Percentiles rank a stretch among this genome's conserved stretches.
Conservation (phyloP, 2,113 vertebrate genomes). For the Engystomops pustulosus region DNA sequence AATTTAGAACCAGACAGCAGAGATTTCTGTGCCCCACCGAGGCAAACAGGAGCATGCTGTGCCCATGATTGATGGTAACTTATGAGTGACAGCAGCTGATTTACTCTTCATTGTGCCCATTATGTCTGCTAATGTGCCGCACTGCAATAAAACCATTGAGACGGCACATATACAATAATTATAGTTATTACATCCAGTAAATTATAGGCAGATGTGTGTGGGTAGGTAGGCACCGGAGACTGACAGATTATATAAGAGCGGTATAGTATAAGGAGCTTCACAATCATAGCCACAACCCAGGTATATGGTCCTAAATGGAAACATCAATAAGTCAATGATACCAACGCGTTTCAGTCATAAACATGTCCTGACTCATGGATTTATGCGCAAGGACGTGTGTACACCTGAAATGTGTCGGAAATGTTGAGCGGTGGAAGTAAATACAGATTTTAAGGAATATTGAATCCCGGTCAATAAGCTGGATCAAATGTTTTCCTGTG, state of each 20-base stretch:
- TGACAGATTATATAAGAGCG: neutral
- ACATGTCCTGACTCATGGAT: too few relatives aligned
- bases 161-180: constrained; percentile 3
- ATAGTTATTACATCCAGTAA: neutral
- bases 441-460: too few relatives aligned
- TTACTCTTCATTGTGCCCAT: constrained; percentile 26
- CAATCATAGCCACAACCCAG: too few relatives aligned
- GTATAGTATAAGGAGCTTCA: too few relatives aligned
- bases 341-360: too few relatives aligned
- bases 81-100: constrained; percentile 28
- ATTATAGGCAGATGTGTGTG: neutral
- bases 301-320: too few relatives aligned
- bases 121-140: constrained; percentile 18
- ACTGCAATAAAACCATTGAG: constrained; percentile 7
- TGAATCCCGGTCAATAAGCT: too few relatives aligned
- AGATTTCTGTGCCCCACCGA: neutral
- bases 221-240: neutral
- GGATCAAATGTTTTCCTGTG: too few relatives aligned
- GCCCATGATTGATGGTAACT: constrained; percentile 31
- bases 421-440: too few relatives aligned
- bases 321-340: too few relatives aligned
- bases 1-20: constrained; percentile 31
- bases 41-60: constrained; percentile 11
- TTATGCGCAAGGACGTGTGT: too few relatives aligned
- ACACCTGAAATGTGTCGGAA: too few relatives aligned